Conservation (phyloP, 2,797 vertebrate species). For the Eulemur albifrons region DNA sequence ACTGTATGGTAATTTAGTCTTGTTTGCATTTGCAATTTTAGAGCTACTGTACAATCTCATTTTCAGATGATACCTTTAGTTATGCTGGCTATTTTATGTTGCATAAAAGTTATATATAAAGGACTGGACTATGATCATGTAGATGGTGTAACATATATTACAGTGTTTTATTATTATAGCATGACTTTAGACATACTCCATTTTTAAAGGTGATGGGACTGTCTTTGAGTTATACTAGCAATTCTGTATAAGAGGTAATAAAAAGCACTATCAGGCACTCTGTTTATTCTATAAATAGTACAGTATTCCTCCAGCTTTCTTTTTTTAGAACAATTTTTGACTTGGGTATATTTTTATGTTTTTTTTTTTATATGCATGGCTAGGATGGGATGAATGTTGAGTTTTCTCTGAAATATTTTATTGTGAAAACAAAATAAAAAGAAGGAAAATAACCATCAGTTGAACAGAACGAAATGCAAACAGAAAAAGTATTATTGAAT, state of each 20-base stretch:
- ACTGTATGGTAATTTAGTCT: not conserved
- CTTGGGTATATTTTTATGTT: not conserved
- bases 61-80: not conserved
- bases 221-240: conserved; percentile 32
- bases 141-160: not conserved
- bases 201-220: conserved; percentile 41
- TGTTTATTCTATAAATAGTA: conserved; percentile 26
- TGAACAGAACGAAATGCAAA: not conserved
- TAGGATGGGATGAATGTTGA: not conserved
- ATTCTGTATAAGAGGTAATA: conserved; percentile 43
- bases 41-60: not conserved
- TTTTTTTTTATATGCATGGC: not conserved
- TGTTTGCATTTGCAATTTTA: conserved; percentile 46
- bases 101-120: not conserved
- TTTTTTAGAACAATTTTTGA: not conserved
- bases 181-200: conserved; percentile 16
- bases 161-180: not conserved
- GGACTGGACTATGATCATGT: not conserved
- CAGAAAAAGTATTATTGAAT: not conserved
- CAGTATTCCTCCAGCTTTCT: not conserved
- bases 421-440: conserved; percentile 5
- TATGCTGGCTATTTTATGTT: not conserved
- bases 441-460: not conserved
- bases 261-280: not conserved
- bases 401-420: not conserved